A percentile compares a stretch with the other conserved stretches of the same genome.
phyloP scores from a whole-genome alignment of 2,888 invertebrate genomes.

The Apoderus coryli region DNA sequence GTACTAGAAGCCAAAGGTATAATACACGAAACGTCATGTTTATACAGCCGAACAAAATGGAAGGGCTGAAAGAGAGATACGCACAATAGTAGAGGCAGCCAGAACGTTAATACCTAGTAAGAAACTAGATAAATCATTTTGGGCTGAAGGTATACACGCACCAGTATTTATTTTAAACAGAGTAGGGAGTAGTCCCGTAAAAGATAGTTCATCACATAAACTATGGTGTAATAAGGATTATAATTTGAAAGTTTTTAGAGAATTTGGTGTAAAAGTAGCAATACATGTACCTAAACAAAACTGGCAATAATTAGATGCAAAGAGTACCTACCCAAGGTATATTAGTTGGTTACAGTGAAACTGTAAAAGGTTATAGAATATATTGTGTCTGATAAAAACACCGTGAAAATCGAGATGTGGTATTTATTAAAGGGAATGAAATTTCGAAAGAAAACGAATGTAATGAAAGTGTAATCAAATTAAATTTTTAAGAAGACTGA shows the following conservation, averaged over 20 bases:
- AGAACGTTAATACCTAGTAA: conserved; percentile 6
- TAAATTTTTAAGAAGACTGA: too few species aligned
- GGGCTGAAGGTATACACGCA: conserved; percentile 11
- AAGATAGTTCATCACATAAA: neutral
- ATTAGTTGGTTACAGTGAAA: neutral
- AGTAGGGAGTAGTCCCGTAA: conserved; percentile 7
- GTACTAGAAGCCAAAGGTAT: neutral
- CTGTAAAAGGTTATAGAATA: conserved; percentile 1
- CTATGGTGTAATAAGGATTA: neutral
- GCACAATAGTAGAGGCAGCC: conserved; percentile 8
- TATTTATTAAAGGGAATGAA: too few species aligned
- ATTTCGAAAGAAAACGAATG: too few species aligned
- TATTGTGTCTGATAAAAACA: too few species aligned
- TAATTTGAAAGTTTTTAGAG: neutral
- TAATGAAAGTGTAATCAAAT: too few species aligned
- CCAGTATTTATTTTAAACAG: conserved; percentile 7
- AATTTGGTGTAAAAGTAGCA: neutral
- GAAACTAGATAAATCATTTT: conserved; percentile 8
- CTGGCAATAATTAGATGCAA: neutral
- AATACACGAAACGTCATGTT: neutral
- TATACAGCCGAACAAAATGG: conserved; percentile 10
- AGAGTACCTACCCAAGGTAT: neutral
- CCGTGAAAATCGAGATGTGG: too few species aligned
- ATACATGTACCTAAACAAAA: neutral
- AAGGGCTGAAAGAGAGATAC: conserved; percentile 6